Conservation (phyloP, 2,797 vertebrate genomes). For the Phalloptychus januarius region DNA sequence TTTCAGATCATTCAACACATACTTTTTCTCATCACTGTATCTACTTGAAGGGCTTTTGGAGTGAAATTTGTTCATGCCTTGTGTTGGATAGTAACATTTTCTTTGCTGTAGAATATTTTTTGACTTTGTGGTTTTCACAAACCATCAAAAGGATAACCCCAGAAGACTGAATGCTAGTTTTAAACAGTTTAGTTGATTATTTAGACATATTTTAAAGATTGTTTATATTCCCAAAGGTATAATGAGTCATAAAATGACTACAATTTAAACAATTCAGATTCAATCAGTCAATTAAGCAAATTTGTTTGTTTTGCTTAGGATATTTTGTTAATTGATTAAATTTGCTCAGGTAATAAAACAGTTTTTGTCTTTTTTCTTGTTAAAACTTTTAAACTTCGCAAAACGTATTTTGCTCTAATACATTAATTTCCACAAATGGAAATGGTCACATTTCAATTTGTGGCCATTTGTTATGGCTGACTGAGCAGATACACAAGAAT, state of each 20-base stretch:
- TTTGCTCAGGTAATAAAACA: neutral
- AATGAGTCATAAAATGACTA: neutral
- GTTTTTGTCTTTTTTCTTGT: neutral
- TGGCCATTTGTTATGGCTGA: too few relatives aligned
- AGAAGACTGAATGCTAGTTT: neutral
- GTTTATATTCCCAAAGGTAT: neutral
- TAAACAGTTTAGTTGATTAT: neutral
- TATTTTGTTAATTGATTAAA: neutral
- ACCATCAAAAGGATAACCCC: neutral
- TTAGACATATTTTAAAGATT: neutral
- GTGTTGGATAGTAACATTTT: neutral
- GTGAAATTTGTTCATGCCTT: neutral
- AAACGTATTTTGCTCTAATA: neutral
- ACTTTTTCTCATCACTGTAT: neutral
- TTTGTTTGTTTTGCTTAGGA: neutral
- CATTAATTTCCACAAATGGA: too few relatives aligned
- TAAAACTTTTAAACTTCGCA: neutral
- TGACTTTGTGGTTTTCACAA: neutral
- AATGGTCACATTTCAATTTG: too few relatives aligned
- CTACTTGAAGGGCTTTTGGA: neutral
- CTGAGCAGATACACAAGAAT: too few relatives aligned
- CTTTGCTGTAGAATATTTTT: neutral
- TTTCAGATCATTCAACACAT: neutral
- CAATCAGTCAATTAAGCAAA: neutral
- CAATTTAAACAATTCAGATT: neutral